Percentiles rank a stretch among this genome's conserved stretches.
Conservation (phyloP, 2,113 vertebrate species). For the Albula goreensis region DNA sequence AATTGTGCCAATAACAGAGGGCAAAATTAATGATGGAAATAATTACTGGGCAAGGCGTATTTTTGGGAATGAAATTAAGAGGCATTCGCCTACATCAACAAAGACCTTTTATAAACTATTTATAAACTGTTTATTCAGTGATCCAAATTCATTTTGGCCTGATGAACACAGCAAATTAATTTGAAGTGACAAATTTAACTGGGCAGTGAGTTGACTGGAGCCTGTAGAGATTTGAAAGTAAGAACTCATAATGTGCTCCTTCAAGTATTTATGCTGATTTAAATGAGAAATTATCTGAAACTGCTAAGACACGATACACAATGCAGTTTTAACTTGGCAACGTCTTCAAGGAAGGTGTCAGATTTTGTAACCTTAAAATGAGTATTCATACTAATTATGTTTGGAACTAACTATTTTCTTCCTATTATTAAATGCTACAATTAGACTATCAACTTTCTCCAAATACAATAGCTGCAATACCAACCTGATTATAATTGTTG, state of each 20-base stretch:
- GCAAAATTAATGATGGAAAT: slow-evolving; percentile 99
- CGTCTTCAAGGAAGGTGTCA: too few relatives aligned
- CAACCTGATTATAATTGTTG: slow-evolving; percentile 37
- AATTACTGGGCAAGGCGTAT: slow-evolving; percentile 97
- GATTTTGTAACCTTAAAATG: not conserved
- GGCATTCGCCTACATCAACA: slow-evolving; percentile 89
- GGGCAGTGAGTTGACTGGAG: too few relatives aligned
- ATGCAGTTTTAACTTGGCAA: too few relatives aligned
- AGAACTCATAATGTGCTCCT: slow-evolving; percentile 89
- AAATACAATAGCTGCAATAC: slow-evolving; percentile 61
- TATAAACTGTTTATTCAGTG: slow-evolving; percentile 98
- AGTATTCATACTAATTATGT: slow-evolving; percentile 17
- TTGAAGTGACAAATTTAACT: slow-evolving; percentile 94
- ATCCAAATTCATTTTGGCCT: slow-evolving; percentile 98
- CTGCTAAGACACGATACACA: too few relatives aligned
- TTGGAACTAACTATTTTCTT: not conserved
- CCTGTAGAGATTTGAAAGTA: slow-evolving; percentile 96
- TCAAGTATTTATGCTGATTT: slow-evolving; percentile 82
- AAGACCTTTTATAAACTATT: slow-evolving; percentile 88
- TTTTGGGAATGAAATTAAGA: slow-evolving; percentile 96
- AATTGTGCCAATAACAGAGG: slow-evolving; percentile 82
- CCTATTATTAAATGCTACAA: not conserved
- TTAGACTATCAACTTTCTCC: slow-evolving; percentile 19
- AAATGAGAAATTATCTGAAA: too few relatives aligned
- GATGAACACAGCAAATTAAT: slow-evolving; percentile 99